Conservation (phyloP, 2,888 invertebrate genomes). For the Noctua janthina region DNA sequence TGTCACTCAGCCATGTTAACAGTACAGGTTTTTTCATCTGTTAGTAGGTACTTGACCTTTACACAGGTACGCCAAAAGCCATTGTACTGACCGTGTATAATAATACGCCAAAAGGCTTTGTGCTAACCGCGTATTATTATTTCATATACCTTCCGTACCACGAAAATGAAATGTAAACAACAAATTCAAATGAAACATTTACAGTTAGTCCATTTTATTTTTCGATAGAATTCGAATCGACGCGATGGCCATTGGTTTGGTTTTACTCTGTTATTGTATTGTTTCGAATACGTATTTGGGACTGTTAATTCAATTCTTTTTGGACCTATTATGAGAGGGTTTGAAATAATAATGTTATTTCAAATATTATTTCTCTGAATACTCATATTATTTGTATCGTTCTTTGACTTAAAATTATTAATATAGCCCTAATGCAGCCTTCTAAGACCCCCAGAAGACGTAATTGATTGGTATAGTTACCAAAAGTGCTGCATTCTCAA, state of each 20-base stretch:
- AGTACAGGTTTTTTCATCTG: slow-evolving; percentile 15
- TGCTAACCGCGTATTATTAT: slow-evolving; percentile 28
- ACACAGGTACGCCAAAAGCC: slow-evolving; percentile 9
- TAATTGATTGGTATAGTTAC: neutral
- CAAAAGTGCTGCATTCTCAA: neutral
- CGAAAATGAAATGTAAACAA: slow-evolving; percentile 23
- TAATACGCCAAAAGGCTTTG: slow-evolving; percentile 25
- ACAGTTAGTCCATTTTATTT: slow-evolving; percentile 10
- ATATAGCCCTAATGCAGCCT: neutral
- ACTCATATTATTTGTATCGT: neutral
- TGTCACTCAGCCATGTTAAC: neutral
- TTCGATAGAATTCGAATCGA: slow-evolving; percentile 23
- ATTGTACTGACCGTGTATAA: slow-evolving; percentile 23
- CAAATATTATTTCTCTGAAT: too few relatives aligned
- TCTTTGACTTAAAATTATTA: neutral
- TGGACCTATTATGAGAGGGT: neutral
- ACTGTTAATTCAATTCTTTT: slow-evolving; percentile 29
- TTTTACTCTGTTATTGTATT: slow-evolving; percentile 36
- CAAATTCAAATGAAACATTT: slow-evolving; percentile 1
- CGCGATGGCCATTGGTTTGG: neutral
- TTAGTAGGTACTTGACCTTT: slow-evolving; percentile 11
- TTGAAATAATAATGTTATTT: neutral
- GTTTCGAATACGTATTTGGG: slow-evolving; percentile 16
- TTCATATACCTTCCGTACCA: slow-evolving; percentile 13
- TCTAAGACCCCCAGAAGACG: neutral